Evolutionary conservation across 53 echinoderm and acorn worm genomes (phyloP).

Genomic region (Henricia sp.): DNA sequence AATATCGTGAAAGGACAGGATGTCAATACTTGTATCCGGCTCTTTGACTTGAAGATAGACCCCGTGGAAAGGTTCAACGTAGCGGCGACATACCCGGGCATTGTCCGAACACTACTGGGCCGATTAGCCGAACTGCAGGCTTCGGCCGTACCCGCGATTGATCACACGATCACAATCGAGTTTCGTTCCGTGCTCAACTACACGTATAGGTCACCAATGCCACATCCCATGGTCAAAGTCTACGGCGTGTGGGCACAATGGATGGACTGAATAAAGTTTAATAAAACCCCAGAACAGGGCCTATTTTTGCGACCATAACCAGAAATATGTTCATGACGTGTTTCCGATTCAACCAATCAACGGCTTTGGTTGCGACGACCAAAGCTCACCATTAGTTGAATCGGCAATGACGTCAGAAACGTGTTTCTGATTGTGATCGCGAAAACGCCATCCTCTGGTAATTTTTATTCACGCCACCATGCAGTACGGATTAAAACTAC

Average conservation of each 20-base stretch:
- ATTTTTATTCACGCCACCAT: too few relatives aligned
- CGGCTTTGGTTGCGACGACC: too few relatives aligned
- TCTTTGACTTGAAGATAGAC: constrained; percentile 21
- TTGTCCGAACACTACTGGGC: constrained; percentile 4
- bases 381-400: too few relatives aligned
- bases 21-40: neutral
- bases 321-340: too few relatives aligned
- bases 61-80: constrained; percentile 18
- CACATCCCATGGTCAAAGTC: neutral
- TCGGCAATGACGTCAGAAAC: too few relatives aligned
- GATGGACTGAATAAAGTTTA: too few relatives aligned
- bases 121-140: constrained; percentile 23
- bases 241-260: neutral
- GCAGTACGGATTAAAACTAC: too few relatives aligned
- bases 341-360: too few relatives aligned
- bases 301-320: too few relatives aligned
- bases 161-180: neutral
- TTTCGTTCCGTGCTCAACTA: neutral
- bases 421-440: too few relatives aligned
- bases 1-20: neutral
- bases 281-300: too few relatives aligned
- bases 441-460: too few relatives aligned
- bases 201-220: neutral
- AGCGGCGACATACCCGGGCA: neutral
- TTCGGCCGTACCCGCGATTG: constrained; percentile 5